Evolutionary conservation across 1,140 invertebrate species (phyloP).

Genomic region (Bombus haemorrhoidalis): DNA sequence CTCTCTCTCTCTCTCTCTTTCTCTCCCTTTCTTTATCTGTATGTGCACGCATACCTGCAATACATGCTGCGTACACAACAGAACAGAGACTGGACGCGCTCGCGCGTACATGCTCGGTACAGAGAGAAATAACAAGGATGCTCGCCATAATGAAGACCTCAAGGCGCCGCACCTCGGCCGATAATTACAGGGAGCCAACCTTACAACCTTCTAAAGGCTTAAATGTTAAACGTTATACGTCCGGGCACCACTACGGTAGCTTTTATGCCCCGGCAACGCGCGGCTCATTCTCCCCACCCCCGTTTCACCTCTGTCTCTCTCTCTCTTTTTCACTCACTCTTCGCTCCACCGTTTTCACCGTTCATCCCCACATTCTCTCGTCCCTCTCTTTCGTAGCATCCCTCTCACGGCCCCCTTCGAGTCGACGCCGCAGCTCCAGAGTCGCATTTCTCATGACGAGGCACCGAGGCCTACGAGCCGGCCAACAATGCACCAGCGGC

Average conservation of each 20-base stretch:
- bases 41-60: background rate
- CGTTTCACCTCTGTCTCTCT: constrained; percentile 25
- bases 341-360: constrained; percentile 7
- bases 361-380: constrained; percentile 10
- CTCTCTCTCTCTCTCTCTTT: background rate
- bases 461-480: background rate
- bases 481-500: constrained; percentile 25
- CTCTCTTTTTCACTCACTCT: background rate
- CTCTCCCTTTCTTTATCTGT: background rate
- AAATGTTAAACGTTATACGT: constrained; percentile 83
- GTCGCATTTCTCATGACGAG: constrained; percentile 26
- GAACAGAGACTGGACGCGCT: background rate
- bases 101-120: constrained; percentile 66
- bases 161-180: constrained; percentile 82
- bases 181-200: constrained; percentile 83
- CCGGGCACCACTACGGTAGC: constrained; percentile 79
- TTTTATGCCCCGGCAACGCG: constrained; percentile 75
- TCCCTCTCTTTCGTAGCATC: background rate
- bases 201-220: constrained; percentile 83
- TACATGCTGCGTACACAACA: background rate
- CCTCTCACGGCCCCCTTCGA: background rate
- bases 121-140: constrained; percentile 82
- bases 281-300: constrained; percentile 40
- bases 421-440: background rate
- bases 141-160: constrained; percentile 82